Evolutionary conservation across 2,113 vertebrate genomes (phyloP).

Genomic region (Pseudolaguvia tuberculata): DNA sequence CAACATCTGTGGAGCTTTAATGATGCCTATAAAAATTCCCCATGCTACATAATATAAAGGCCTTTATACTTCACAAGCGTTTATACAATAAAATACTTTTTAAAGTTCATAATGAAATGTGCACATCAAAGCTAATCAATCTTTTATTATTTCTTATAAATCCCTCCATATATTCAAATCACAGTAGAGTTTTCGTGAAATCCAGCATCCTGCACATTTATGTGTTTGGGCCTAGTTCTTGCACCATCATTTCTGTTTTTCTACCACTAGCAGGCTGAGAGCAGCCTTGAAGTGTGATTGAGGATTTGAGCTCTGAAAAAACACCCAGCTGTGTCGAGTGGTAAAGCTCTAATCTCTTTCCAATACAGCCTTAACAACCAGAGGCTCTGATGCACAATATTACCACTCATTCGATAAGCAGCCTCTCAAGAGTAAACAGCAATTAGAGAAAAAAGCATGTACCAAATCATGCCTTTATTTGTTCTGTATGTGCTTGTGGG

Average conservation of each 20-base stretch:
- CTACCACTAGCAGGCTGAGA: constrained; percentile 48
- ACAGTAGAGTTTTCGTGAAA: constrained; percentile 6
- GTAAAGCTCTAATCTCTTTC: constrained; percentile 69
- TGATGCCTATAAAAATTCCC: neutral
- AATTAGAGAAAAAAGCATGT: constrained; percentile 43
- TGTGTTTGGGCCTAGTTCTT: constrained; percentile 6
- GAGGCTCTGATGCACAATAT: constrained; percentile 55
- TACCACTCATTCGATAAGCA: constrained; percentile 44
- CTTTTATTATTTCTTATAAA: constrained; percentile 3
- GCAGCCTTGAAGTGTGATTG: constrained; percentile 52
- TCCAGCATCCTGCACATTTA: neutral
- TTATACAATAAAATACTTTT: neutral
- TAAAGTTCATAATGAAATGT: neutral
- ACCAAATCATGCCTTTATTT: constrained; percentile 43
- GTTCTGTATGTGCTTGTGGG: constrained; percentile 25
- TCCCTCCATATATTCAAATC: neutral
- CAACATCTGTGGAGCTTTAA: neutral
- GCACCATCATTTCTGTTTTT: neutral
- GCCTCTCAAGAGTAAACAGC: constrained; percentile 48
- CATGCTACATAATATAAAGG: neutral
- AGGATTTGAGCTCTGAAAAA: constrained; percentile 55
- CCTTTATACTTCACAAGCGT: neutral
- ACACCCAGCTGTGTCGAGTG: constrained; percentile 70
- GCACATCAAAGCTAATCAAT: constrained; percentile 10
- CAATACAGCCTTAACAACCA: constrained; percentile 61